Conservation (phyloP, 2,113 vertebrate species). For the Zeus faber region DNA sequence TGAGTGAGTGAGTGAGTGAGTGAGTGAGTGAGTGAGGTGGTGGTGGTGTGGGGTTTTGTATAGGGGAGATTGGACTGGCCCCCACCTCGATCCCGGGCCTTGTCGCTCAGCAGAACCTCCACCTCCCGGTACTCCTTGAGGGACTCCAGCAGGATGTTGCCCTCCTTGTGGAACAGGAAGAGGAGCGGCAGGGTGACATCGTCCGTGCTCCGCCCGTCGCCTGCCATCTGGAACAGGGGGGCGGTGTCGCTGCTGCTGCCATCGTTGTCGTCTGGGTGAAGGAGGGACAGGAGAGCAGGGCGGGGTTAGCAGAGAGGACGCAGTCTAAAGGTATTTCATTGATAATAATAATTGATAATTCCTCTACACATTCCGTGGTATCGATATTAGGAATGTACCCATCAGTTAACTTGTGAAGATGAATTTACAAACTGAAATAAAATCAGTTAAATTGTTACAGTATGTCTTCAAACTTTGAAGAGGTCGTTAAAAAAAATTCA, state of each 20-base stretch:
- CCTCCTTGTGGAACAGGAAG: constrained; percentile 97
- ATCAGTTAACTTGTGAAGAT: too few relatives aligned
- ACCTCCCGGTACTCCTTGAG: constrained; percentile 89
- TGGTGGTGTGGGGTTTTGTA: neutral
- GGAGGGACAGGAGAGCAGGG: too few relatives aligned
- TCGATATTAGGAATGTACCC: too few relatives aligned
- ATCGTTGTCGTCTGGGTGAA: constrained; percentile 90
- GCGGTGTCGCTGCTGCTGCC: constrained; percentile 98
- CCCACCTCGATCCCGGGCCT: constrained; percentile 94
- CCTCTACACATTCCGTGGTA: too few relatives aligned
- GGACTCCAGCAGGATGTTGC: constrained; percentile 90
- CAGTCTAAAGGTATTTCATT: too few relatives aligned
- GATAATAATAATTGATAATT: too few relatives aligned
- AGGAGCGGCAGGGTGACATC: constrained; percentile 92
- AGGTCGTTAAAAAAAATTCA: too few relatives aligned
- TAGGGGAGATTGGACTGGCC: neutral
- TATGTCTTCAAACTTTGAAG: too few relatives aligned
- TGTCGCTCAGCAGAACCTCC: constrained; percentile 95
- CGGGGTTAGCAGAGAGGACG: neutral
- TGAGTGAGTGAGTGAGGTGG: too few relatives aligned
- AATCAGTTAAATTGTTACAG: too few relatives aligned
- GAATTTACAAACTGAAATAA: too few relatives aligned
- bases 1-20: too few relatives aligned
- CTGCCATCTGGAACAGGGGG: constrained; percentile 98
- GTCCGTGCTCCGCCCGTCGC: constrained; percentile 92